These are phyloP conservation scores for Drosophila demipolita DNA, from an alignment of 2,888 invertebrate genomes.

Conservation along the genomic window DNA sequence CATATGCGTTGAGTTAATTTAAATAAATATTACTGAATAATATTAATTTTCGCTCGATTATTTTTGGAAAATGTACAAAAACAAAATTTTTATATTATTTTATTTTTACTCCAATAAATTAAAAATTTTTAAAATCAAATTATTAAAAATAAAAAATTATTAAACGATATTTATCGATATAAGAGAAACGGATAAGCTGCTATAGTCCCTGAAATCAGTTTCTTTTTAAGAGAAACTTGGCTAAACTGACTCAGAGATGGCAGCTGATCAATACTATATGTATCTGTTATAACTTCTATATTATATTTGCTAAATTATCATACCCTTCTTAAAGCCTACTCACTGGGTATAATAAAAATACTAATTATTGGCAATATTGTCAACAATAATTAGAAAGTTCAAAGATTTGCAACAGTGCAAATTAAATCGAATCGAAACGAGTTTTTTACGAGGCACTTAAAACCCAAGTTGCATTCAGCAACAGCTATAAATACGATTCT, in stretches of 20 bases:
- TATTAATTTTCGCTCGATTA: background rate
- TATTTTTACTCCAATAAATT: no score
- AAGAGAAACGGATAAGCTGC: background rate
- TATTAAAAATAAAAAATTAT: no score
- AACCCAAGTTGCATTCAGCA: background rate
- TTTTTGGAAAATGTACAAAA: background rate
- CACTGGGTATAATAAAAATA: background rate
- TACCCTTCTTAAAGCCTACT: background rate
- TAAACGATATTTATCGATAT: background rate
- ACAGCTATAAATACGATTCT: slow-evolving; percentile 9
- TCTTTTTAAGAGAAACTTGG: background rate
- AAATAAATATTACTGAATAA: background rate
- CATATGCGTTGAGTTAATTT: background rate
- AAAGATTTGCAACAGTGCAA: background rate
- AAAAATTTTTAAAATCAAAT: no score
- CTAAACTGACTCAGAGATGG: background rate
- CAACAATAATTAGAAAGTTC: background rate
- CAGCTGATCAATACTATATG: background rate
- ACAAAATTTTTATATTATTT: background rate
- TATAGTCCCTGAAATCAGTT: background rate
- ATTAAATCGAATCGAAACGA: slow-evolving; percentile 16
- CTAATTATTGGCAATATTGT: background rate
- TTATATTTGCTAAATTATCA: background rate
- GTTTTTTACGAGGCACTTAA: background rate
- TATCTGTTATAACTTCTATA: background rate